Conservation (phyloP, 2,113 vertebrate genomes). For the Ellobius talpinus region DNA sequence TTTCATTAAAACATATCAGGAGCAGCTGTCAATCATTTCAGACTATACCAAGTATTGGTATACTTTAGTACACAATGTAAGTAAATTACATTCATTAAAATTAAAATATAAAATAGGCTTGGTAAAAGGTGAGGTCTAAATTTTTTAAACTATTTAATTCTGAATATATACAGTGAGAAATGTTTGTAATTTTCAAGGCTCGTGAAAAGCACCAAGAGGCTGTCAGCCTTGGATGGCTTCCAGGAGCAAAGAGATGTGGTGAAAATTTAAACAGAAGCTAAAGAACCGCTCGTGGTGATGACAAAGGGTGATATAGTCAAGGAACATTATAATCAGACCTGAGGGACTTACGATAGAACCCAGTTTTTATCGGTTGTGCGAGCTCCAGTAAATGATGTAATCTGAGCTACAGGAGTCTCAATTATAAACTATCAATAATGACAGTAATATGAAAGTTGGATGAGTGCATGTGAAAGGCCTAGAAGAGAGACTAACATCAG, state of each 20-base stretch:
- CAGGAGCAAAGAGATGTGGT: not conserved
- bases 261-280: not conserved
- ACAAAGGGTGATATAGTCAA: not conserved
- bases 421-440: not conserved
- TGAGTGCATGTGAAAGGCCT: not conserved
- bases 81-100: not conserved
- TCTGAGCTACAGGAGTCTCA: not conserved
- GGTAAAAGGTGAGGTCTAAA: not conserved
- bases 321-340: not conserved
- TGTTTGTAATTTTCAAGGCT: not conserved
- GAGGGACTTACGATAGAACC: not conserved
- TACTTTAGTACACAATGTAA: not conserved
- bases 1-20: not conserved
- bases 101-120: not conserved
- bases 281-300: not conserved
- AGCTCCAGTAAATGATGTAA: not conserved
- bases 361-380: not conserved
- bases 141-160: constrained; percentile 16
- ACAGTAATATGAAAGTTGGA: not conserved
- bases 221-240: not conserved
- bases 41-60: not conserved
- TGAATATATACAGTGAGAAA: not conserved
- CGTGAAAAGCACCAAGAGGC: not conserved
- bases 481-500: not conserved
- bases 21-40: not conserved